Evolutionary conservation across 64 coral and sea anemone genomes (phyloP).

Genomic region (Actinia equina): DNA sequence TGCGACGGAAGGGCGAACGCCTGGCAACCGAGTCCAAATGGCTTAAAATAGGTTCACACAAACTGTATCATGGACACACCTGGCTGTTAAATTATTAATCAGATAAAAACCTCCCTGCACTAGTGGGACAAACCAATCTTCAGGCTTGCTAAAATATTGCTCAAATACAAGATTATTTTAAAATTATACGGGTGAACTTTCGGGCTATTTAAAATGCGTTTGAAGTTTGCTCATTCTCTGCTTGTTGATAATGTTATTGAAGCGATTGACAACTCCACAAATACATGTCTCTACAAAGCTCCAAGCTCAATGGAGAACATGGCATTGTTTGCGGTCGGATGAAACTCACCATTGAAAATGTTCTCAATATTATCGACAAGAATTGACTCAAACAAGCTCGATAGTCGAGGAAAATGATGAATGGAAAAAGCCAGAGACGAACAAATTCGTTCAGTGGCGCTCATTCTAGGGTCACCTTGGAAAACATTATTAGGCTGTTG

Average conservation of each 20-base stretch:
- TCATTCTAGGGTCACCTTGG: background rate
- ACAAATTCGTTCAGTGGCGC: background rate
- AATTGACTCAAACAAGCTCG: background rate
- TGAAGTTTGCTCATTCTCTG: background rate
- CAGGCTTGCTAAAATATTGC: background rate
- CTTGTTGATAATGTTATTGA: background rate
- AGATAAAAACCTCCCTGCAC: background rate
- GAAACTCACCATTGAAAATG: background rate
- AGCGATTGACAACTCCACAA: background rate
- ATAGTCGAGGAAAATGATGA: background rate
- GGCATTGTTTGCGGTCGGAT: background rate
- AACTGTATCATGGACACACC: constrained; percentile 1
- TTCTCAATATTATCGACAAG: background rate
- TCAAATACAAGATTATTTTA: background rate
- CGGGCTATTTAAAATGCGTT: background rate
- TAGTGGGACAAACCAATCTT: background rate
- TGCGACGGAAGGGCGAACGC: constrained; percentile 20
- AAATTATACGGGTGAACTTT: background rate
- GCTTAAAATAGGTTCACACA: constrained; percentile 6
- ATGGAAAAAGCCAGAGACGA: background rate
- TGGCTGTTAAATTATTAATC: constrained; percentile 15
- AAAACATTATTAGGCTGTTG: background rate
- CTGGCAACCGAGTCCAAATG: constrained; percentile 12
- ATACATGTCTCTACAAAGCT: background rate
- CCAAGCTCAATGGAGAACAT: background rate